Conservation (phyloP, 2,113 vertebrate species). For the Fregetta grallaria region DNA sequence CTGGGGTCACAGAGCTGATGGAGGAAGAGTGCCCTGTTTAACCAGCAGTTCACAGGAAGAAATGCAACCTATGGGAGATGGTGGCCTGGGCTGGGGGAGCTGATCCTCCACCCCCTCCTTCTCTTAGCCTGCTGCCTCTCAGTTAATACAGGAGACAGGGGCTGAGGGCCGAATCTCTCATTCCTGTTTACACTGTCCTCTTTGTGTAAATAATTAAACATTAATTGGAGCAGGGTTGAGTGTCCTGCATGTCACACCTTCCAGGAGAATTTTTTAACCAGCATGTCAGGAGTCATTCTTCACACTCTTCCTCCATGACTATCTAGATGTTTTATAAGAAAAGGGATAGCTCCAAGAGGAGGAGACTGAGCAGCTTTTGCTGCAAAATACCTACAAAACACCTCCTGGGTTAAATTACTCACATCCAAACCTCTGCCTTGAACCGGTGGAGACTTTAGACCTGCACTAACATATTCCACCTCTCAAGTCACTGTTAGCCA, state of each 20-base stretch:
- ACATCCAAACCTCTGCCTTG: background rate
- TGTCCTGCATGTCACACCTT: constrained; percentile 23
- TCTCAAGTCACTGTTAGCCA: background rate
- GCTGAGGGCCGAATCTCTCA: background rate
- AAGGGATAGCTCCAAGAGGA: background rate
- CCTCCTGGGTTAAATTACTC: background rate
- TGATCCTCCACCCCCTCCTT: background rate
- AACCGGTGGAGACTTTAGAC: background rate
- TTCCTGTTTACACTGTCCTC: constrained; percentile 8
- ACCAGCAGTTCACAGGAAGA: background rate
- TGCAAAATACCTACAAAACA: background rate
- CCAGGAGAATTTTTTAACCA: constrained; percentile 40
- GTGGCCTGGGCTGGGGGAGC: background rate
- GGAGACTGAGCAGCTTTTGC: background rate
- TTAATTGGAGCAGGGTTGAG: constrained; percentile 2
- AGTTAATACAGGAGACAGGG: background rate
- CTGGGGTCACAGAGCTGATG: background rate
- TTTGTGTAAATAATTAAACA: constrained; percentile 17
- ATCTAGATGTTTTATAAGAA: background rate
- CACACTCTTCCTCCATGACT: constrained; percentile 13
- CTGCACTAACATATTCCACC: background rate
- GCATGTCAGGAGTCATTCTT: constrained; percentile 19
- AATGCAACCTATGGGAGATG: background rate
- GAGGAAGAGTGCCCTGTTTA: background rate
- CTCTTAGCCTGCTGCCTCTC: background rate